Evolutionary conservation across 53 echinoderm and acorn worm genomes (phyloP).

Genomic region (Echinarachnius parma): DNA sequence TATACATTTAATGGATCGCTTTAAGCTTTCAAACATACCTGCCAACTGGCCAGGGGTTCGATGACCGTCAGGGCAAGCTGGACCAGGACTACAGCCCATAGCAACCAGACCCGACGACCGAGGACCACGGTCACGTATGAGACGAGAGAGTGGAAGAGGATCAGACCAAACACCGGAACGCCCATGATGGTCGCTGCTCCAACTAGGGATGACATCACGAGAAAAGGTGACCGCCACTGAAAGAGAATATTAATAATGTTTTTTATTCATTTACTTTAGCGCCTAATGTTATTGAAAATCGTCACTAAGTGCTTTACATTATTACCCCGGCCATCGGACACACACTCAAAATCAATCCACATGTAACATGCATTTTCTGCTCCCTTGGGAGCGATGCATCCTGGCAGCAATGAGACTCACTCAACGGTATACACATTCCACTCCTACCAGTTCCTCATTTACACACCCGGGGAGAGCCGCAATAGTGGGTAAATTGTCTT

Average conservation of each 20-base stretch:
- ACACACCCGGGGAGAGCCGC: too few species aligned
- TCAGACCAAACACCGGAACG: slow-evolving; percentile 2
- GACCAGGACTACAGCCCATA: slow-evolving; percentile 14
- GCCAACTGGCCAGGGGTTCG: slow-evolving; percentile 4
- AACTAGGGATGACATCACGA: slow-evolving; percentile 4
- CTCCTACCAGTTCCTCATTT: too few species aligned
- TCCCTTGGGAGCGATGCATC: too few species aligned
- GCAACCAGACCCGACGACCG: slow-evolving; percentile 18
- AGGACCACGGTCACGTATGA: slow-evolving; percentile 10
- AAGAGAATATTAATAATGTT: neutral
- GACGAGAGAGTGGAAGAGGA: slow-evolving; percentile 13
- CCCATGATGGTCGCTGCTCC: slow-evolving; percentile 23
- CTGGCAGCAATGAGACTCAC: too few species aligned
- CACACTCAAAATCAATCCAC: too few species aligned
- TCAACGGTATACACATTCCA: too few species aligned
- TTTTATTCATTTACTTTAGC: neutral
- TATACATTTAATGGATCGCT: too few species aligned
- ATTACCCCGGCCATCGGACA: too few species aligned
- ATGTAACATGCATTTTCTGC: too few species aligned
- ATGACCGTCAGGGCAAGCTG: slow-evolving; percentile 16
- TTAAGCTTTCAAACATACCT: too few species aligned
- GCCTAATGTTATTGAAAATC: neutral
- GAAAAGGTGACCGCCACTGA: slow-evolving; percentile 8
- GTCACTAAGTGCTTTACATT: too few species aligned
- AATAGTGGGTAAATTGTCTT: too few species aligned